These are phyloP conservation scores for Accipiter virgatus DNA, from an alignment of 2,113 vertebrate genomes.

Conservation along the genomic window DNA sequence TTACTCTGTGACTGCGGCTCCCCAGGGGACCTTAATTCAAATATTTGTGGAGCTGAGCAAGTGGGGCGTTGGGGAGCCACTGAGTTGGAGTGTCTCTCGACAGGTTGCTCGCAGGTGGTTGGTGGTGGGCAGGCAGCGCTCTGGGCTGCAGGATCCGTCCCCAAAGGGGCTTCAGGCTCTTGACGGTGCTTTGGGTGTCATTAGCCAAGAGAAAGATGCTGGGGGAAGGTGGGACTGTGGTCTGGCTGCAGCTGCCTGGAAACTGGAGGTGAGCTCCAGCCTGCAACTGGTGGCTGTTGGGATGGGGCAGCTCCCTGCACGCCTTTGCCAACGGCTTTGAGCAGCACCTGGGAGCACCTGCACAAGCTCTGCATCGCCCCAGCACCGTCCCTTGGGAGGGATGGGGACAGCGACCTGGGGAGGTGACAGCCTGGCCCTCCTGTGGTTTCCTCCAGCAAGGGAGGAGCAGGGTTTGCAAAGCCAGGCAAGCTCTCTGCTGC, in stretches of 20 bases:
- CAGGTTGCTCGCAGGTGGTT: conserved; percentile 54
- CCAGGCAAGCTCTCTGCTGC: not conserved
- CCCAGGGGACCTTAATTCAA: conserved; percentile 70
- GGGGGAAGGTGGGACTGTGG: not conserved
- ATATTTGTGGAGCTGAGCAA: conserved; percentile 70
- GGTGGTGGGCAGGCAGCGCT: not conserved
- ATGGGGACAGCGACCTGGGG: not conserved
- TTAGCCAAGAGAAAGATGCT: not conserved
- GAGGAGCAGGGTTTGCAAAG: not conserved
- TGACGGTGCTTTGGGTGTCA: not conserved
- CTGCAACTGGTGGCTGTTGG: not conserved
- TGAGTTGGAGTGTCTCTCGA: conserved; percentile 27
- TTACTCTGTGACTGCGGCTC: conserved; percentile 67
- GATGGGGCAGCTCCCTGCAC: accelerated
- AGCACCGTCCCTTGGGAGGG: accelerated
- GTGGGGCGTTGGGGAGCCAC: conserved; percentile 52
- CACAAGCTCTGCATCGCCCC: not conserved
- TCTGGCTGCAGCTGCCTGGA: not conserved
- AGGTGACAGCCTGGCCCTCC: not conserved
- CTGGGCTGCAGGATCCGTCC: not conserved
- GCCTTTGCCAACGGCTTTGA: not conserved
- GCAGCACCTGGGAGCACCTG: not conserved
- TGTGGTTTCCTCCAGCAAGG: not conserved
- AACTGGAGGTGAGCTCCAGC: not conserved
- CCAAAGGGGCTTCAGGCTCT: not conserved